These are phyloP conservation scores for Branchellion lobata DNA, from an alignment of 2,888 invertebrate genomes.

Conservation along the genomic window DNA sequence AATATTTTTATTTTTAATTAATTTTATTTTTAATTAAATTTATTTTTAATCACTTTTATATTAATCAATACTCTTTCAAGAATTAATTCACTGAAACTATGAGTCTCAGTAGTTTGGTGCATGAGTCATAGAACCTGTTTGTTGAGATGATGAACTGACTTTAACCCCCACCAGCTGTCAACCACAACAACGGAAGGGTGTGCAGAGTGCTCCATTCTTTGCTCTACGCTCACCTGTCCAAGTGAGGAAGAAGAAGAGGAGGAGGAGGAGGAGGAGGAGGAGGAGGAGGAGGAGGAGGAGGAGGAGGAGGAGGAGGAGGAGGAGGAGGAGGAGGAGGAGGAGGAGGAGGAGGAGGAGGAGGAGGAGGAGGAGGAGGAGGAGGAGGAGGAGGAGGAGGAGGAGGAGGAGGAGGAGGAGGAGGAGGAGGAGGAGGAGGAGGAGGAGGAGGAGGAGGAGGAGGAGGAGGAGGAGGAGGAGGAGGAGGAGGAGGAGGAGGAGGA, in stretches of 20 bases:
- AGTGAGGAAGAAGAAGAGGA: neutral
- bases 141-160: too few species aligned
- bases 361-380: neutral
- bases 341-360: neutral
- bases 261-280: neutral
- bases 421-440: neutral
- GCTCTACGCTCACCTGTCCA: conserved; percentile 29
- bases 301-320: neutral
- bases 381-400: neutral
- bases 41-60: too few species aligned
- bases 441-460: too few species aligned
- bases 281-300: neutral
- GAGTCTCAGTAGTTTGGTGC: too few species aligned
- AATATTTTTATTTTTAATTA: too few species aligned
- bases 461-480: too few species aligned
- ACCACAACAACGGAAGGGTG: conserved; percentile 6
- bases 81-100: too few species aligned
- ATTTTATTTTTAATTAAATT: too few species aligned
- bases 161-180: too few species aligned
- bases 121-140: too few species aligned
- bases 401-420: neutral
- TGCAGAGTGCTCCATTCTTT: conserved; percentile 32
- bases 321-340: neutral
- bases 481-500: too few species aligned
- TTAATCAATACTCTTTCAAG: too few species aligned